Evolutionary conservation across 2,113 vertebrate species (phyloP), one percentile per base, ranked within the genome.

Genomic region (Hydropotes inermis): DNA sequence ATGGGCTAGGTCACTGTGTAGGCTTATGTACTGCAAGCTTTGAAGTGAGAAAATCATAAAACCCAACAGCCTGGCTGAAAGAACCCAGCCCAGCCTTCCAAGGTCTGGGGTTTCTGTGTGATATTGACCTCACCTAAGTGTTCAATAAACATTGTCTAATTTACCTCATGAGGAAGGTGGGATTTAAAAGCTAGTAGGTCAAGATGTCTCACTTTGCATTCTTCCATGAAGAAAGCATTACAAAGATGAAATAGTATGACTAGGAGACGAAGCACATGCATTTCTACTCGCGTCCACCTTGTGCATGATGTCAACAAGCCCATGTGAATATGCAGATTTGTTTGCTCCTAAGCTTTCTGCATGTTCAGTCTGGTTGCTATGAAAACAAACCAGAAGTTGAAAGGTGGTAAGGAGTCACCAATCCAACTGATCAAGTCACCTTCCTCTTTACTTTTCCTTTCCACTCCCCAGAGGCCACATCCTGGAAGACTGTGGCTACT

Each of bases 181-280:
- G 17, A 14, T 39, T 47, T 74, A 74, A 76, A 57, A 58, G 83
- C 33, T 15, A 58, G 3, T 6, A 4, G 27, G 7, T 30, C 25
- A 47, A 55, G 36, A 14, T 9, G 36, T 33, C 60, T 92, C 11
- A 9, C 25, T 47, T 43, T 19, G 19, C 39, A 13, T 28, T 94
- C 61, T 70, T 57, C 17, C 15, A 74, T 39, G 92, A 58, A 16
- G 16, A 28, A 45, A 92, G 39, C 21, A 50, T 33, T 8, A 39
- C 23, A 25, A 25, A 64, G 88, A 67, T 5, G 45, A 67, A 30
- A 28, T 0, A 10, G 36, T 12, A 11, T 67, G 4, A 27, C 13
- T 2, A 19, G 47, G 19, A 60, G 25, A 57, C 16, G 1, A 0
- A 15, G 52, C 89, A 70, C 19, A 3, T 0, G 30, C 12, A 7